Conservation (phyloP, 2,888 invertebrate species). For the Cataglyphis cursor region DNA sequence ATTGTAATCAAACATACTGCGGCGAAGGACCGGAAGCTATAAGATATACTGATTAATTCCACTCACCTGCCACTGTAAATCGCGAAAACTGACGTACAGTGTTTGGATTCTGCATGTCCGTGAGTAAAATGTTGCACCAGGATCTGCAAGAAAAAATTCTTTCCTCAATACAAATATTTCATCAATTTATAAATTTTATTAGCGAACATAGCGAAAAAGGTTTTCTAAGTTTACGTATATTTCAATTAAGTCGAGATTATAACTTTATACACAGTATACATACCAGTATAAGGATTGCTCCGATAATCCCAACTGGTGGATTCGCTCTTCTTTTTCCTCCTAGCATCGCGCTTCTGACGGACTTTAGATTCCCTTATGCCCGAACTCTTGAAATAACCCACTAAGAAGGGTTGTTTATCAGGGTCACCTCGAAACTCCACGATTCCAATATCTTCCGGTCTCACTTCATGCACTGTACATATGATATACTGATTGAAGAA, state of each 20-base stretch:
- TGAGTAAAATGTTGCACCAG: slow-evolving; percentile 85
- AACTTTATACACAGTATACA: slow-evolving; percentile 36
- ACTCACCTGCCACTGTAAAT: slow-evolving; percentile 94
- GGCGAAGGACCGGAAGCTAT: neutral
- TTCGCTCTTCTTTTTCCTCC: slow-evolving; percentile 88
- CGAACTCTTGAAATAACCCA: slow-evolving; percentile 94
- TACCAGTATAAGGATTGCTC: slow-evolving; percentile 89
- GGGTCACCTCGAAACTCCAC: slow-evolving; percentile 92
- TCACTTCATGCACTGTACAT: slow-evolving; percentile 90
- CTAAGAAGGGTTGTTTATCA: slow-evolving; percentile 96
- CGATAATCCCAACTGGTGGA: slow-evolving; percentile 87
- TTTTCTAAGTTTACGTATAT: neutral
- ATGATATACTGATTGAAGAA: slow-evolving; percentile 15
- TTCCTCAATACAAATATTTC: neutral
- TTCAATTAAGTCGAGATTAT: neutral
- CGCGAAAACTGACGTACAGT: slow-evolving; percentile 96
- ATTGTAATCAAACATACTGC: slow-evolving; percentile 5
- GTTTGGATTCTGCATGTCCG: slow-evolving; percentile 96
- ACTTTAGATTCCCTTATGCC: slow-evolving; percentile 88
- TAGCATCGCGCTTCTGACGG: slow-evolving; percentile 88
- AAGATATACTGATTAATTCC: slow-evolving; percentile 7
- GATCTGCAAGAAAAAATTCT: slow-evolving; percentile 74
- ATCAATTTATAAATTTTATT: slow-evolving; percentile 9
- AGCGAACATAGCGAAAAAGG: neutral
- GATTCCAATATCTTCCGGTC: slow-evolving; percentile 94